phyloP scores from a whole-genome alignment of 2,888 invertebrate species.

The Dexiosoma caninum region DNA sequence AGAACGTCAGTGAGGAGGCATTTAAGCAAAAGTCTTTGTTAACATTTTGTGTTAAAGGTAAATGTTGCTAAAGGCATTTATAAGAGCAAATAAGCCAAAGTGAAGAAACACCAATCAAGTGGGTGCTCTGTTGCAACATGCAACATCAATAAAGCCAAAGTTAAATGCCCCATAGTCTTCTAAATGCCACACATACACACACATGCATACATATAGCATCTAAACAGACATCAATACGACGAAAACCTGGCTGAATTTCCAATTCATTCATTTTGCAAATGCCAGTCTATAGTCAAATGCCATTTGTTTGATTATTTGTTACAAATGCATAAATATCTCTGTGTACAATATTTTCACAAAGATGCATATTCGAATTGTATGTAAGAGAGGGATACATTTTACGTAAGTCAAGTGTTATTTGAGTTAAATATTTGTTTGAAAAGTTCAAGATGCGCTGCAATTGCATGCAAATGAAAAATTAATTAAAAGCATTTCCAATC shows the following conservation, averaged over 20 bases:
- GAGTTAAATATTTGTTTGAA: conserved; percentile 31
- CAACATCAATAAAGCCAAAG: conserved; percentile 17
- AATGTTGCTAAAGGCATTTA: conserved; percentile 10
- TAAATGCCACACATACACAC: conserved; percentile 1
- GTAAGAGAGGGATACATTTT: background rate
- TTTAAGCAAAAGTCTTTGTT: conserved; percentile 10
- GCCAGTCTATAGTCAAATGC: conserved; percentile 1
- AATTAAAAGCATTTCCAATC: conserved; percentile 27
- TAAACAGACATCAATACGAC: background rate
- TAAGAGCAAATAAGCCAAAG: conserved; percentile 19
- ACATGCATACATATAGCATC: background rate
- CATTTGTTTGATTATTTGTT: conserved; percentile 34
- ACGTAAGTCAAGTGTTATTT: conserved; percentile 33
- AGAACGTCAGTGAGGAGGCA: background rate
- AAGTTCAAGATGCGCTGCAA: conserved; percentile 14
- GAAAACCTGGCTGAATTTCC: background rate
- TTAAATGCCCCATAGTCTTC: conserved; percentile 21
- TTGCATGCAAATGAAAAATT: conserved; percentile 20
- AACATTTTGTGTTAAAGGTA: conserved; percentile 23
- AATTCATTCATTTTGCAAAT: conserved; percentile 32
- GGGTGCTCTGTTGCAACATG: conserved; percentile 13
- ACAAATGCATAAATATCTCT: too few relatives aligned
- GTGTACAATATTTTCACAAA: background rate
- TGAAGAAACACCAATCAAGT: background rate
- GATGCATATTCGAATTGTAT: background rate